A percentile compares a stretch with the other conserved stretches of the same genome.
phyloP scores from a whole-genome alignment of 2,113 vertebrate species.

The Anser brachyrhynchus region DNA sequence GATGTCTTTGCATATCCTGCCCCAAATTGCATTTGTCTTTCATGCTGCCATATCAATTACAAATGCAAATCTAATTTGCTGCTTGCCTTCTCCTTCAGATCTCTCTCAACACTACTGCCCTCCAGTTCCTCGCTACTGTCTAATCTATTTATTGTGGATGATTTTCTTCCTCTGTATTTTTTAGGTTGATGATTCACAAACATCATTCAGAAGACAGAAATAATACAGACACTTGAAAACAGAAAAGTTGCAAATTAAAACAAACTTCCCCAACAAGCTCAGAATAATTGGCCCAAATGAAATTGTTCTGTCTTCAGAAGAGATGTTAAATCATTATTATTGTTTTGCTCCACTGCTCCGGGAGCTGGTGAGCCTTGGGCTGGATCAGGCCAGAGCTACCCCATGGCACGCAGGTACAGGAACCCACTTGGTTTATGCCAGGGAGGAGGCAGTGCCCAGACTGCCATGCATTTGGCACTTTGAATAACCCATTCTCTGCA shows the following conservation, averaged over 20 bases:
- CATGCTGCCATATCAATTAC: constrained; percentile 18
- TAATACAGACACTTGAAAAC: background rate
- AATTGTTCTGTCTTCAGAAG: background rate
- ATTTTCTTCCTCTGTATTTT: background rate
- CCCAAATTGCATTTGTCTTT: constrained; percentile 35
- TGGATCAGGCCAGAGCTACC: accelerated
- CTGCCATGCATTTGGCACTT: accelerated
- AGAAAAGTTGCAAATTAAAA: background rate
- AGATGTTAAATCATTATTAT: background rate
- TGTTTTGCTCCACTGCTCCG: accelerated
- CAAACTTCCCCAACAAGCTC: background rate
- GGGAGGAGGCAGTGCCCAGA: accelerated
- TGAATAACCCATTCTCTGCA: background rate
- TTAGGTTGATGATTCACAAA: constrained; percentile 20
- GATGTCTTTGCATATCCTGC: background rate
- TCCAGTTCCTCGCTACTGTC: background rate
- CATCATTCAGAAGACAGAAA: background rate
- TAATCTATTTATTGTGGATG: background rate
- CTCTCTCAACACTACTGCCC: background rate
- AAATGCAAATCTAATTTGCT: background rate
- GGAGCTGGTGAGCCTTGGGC: background rate
- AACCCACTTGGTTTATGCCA: accelerated
- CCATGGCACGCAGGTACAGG: accelerated
- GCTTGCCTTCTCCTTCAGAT: background rate
- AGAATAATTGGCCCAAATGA: background rate